A percentile compares a stretch with the other conserved stretches of the same genome.
Evolutionary conservation across 2,113 vertebrate species (phyloP).

Genomic region (Menura novaehollandiae): DNA sequence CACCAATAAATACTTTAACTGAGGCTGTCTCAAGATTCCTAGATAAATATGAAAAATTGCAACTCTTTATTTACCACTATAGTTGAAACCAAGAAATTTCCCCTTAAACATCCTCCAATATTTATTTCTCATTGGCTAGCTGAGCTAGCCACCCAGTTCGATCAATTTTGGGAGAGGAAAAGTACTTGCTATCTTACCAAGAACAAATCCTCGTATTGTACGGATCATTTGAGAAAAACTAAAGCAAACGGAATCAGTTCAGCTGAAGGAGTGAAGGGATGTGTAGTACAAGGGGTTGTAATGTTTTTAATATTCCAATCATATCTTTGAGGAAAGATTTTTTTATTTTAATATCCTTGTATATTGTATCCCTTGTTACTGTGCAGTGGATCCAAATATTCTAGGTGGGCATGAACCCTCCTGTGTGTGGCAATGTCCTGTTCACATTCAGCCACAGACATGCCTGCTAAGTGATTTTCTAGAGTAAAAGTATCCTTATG

Average conservation of each 20-base stretch:
- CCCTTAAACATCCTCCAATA: neutral
- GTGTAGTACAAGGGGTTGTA: neutral
- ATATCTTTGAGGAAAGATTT: neutral
- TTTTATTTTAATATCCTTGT: neutral
- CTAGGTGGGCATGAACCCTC: neutral
- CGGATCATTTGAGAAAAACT: neutral
- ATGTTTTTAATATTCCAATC: neutral
- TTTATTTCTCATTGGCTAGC: neutral
- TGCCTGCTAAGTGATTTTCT: neutral
- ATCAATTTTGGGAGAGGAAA: neutral
- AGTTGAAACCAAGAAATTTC: neutral
- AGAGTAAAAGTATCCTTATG: neutral
- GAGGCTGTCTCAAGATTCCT: neutral
- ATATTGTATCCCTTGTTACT: neutral
- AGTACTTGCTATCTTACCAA: neutral
- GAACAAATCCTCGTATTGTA: neutral
- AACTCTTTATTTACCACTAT: neutral
- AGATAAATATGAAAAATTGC: neutral
- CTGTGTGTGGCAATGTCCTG: neutral
- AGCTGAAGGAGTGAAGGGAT: neutral
- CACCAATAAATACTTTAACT: neutral
- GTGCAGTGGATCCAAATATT: neutral
- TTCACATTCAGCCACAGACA: neutral
- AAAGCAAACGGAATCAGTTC: neutral
- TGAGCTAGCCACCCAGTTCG: neutral